These are phyloP conservation scores for Apamea anceps DNA, from an alignment of 2,888 invertebrate species.

Conservation along the genomic window DNA sequence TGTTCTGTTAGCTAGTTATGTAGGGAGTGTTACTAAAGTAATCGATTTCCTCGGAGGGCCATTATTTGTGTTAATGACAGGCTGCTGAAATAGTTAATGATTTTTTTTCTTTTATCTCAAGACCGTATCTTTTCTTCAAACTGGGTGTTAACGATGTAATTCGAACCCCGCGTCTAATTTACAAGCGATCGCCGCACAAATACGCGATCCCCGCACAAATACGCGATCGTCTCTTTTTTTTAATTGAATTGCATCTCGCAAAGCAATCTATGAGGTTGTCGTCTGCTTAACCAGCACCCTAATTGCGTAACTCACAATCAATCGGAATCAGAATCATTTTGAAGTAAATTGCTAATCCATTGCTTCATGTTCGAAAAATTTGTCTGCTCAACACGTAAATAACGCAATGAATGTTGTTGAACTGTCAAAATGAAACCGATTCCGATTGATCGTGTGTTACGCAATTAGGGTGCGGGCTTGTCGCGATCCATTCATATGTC, in stretches of 20 bases:
- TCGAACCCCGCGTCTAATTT: background rate
- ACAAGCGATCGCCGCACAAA: background rate
- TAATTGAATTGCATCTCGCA: no score
- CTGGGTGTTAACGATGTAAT: background rate
- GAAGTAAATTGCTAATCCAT: no score
- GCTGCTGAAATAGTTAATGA: background rate
- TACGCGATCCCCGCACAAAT: background rate
- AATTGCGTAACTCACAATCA: no score
- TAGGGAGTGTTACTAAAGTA: slow-evolving; percentile 19
- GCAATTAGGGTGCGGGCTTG: no score
- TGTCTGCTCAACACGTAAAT: no score
- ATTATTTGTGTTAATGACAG: slow-evolving; percentile 15
- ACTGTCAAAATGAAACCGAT: no score
- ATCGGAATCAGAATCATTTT: no score
- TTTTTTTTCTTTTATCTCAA: slow-evolving; percentile 7
- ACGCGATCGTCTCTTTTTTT: background rate
- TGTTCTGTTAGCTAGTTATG: slow-evolving; percentile 36
- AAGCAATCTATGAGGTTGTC: no score
- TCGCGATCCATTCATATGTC: background rate
- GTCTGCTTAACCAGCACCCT: no score
- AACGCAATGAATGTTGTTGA: no score
- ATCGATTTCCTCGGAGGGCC: slow-evolving; percentile 31
- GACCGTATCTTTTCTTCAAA: background rate
- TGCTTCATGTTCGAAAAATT: no score
- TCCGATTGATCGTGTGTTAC: no score